phyloP scores from a whole-genome alignment of 37 sponge, comb jelly and placozoan species.

The Haliclona indistincta region DNA sequence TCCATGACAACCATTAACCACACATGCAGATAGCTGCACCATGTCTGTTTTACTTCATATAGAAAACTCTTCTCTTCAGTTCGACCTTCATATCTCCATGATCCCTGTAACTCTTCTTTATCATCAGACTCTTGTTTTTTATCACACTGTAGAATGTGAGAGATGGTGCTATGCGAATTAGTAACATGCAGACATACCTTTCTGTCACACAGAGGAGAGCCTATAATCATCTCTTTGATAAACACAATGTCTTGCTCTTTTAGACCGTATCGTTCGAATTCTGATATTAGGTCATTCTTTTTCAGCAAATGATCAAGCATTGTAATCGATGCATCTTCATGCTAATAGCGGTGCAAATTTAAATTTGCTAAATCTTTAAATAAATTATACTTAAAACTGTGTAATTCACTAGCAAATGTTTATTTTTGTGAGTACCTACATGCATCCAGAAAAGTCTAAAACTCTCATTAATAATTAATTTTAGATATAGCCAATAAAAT shows the following conservation, averaged over 20 bases:
- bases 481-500: not conserved
- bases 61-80: constrained; percentile 84
- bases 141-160: too few species aligned
- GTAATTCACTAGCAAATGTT: too few species aligned
- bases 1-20: too few species aligned
- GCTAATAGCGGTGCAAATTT: too few species aligned
- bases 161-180: too few species aligned
- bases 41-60: constrained; percentile 97
- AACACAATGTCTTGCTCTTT: constrained; percentile 75
- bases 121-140: not conserved
- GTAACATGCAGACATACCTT: too few species aligned
- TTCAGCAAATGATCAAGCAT: constrained; percentile 88
- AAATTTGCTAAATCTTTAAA: too few species aligned
- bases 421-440: too few species aligned
- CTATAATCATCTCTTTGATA: constrained; percentile 87
- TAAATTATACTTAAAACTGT: too few species aligned
- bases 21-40: too few species aligned
- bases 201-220: constrained; percentile 77
- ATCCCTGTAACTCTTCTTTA: not conserved
- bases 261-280: constrained; percentile 62
- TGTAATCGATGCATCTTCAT: constrained; percentile 82
- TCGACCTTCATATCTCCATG: constrained; percentile 86
- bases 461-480: too few species aligned
- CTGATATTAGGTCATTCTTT: constrained; percentile 44
- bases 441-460: too few species aligned